Conservation (phyloP, 2,113 vertebrate species). For the Corynorhinus townsendii region DNA sequence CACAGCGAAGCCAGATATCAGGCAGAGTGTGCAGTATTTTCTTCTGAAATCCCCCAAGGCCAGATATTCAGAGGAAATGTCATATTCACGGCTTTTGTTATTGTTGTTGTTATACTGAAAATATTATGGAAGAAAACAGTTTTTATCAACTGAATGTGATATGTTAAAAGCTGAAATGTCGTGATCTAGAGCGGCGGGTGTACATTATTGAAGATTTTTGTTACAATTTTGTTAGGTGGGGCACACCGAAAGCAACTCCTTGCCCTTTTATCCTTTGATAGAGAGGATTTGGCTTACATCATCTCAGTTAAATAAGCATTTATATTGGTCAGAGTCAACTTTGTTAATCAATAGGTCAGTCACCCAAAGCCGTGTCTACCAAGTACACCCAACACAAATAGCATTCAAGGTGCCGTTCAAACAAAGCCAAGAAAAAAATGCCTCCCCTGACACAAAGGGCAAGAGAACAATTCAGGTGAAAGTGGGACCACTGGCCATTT, state of each 20-base stretch:
- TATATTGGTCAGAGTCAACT: background rate
- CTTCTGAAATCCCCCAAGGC: background rate
- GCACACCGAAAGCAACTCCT: background rate
- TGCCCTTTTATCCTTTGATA: background rate
- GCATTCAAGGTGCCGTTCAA: background rate
- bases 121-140: background rate
- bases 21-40: background rate
- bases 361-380: background rate
- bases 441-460: background rate
- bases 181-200: background rate
- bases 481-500: background rate
- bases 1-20: background rate
- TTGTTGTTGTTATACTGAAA: conserved; percentile 1
- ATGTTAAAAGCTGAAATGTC: background rate
- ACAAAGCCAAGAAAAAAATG: background rate
- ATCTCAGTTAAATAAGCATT: background rate
- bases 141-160: background rate
- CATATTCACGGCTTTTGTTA: background rate
- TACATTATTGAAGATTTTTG: background rate
- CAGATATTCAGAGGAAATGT: background rate
- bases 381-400: background rate
- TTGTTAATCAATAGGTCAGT: background rate
- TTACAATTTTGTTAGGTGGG: background rate
- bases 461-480: background rate
- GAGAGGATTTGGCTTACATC: background rate